Base-by-base conservation (phyloP, 2,113 vertebrate genomes). In the Promerops cafer region DNA sequence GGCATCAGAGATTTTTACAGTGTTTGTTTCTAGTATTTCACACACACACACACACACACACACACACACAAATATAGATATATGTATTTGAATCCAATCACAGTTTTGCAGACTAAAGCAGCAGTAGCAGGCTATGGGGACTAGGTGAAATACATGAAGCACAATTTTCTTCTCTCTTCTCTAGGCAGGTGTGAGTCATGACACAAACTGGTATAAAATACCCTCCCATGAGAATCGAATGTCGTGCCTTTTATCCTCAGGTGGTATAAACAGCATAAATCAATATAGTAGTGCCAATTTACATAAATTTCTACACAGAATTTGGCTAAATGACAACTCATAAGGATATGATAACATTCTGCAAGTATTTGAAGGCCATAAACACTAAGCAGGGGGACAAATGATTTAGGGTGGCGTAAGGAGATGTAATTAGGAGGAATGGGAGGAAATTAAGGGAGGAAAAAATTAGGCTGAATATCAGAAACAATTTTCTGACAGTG, bases 351-450 rank as follows among this genome's bases (percentile, higher is more conserved):
- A 89, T 91, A 95, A 54, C 66, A 93, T 90, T 93, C 87, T 87
- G 50, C 57, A 96, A 89, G 70, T 69, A 96, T 96, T 87, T 83
- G 63, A 90, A 87, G 76, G 35, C 81, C 53, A 87, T 96, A 94
- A 97, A 95, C 93, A 79, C 83, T 52, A 82, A 76, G 70, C 44
- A 87, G 49, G 37, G 45, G 63, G 27, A 94, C 40, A 91, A 93
- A 90, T 91, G 57, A 91, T 96, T 95, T 94, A 96, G 78, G 57
- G 57, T 80, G 65, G 49, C 66, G 50, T 82, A 89, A 91, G 40
- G 57, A 91, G 91, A 84, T 63, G 57, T 80, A 95, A 95, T 97
- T 96, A 96, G 78, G 89, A 96, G 89, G 45, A 94, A 87, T 83
- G 63, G 78, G 57, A 95, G 78, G 61, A 96, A 96, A 93, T 96